A percentile compares a stretch with the other conserved stretches of the same genome.
These are phyloP conservation scores for Mizuhopecten yessoensis DNA, from an alignment of 1,140 invertebrate species.

Conservation along the genomic window DNA sequence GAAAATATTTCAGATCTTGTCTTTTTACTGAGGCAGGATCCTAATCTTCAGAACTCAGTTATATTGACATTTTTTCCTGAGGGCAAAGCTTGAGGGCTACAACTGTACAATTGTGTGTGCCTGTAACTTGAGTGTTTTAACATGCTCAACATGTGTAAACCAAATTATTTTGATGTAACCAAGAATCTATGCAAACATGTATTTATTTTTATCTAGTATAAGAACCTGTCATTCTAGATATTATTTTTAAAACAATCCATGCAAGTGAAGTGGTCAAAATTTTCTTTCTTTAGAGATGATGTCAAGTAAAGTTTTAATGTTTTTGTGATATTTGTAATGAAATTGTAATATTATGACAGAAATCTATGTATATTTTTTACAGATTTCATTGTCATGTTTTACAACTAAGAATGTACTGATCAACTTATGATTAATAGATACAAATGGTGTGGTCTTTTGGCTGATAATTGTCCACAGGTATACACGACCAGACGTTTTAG, in stretches of 20 bases:
- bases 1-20: too few relatives aligned
- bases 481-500: background rate
- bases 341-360: background rate
- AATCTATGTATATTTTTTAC: background rate
- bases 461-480: too few relatives aligned
- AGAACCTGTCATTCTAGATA: background rate
- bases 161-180: too few relatives aligned
- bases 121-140: too few relatives aligned
- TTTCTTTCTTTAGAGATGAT: too few relatives aligned
- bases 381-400: background rate
- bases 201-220: slow-evolving; percentile 8
- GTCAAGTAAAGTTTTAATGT: background rate
- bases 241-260: background rate
- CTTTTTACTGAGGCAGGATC: too few relatives aligned
- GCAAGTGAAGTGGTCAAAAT: background rate
- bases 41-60: too few relatives aligned
- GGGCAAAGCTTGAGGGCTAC: too few relatives aligned
- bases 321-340: background rate
- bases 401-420: background rate
- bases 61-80: too few relatives aligned
- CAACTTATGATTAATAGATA: background rate
- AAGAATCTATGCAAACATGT: background rate
- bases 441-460: too few relatives aligned
- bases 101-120: too few relatives aligned
- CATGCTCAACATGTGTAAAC: background rate